Percentiles rank a stretch among this genome's conserved stretches.
phyloP scores from a whole-genome alignment of 2,797 vertebrate genomes.

The Rhabdophis nuchalis region DNA sequence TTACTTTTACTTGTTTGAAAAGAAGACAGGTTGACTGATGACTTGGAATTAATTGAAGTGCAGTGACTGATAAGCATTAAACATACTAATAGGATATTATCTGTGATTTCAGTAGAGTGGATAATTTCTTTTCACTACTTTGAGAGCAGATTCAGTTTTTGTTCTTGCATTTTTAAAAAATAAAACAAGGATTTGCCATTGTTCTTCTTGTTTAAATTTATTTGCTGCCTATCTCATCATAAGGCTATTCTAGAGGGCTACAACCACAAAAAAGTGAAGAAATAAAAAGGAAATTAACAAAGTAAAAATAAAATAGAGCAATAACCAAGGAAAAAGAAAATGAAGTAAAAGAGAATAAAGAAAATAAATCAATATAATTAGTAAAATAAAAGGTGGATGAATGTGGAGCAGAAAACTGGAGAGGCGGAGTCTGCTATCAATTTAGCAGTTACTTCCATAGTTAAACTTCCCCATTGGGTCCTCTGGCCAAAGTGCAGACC shows the following conservation, averaged over 20 bases:
- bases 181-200: background rate
- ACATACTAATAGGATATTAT: background rate
- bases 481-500: background rate
- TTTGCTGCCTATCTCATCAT: background rate
- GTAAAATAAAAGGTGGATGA: background rate
- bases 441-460: no score
- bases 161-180: fast-evolving
- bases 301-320: background rate
- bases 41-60: constrained; percentile 25
- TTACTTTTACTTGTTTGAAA: background rate
- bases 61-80: background rate
- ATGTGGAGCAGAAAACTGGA: background rate
- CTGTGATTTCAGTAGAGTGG: background rate
- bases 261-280: background rate
- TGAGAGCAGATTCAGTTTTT: background rate
- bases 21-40: constrained; percentile 13
- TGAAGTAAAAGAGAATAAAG: background rate
- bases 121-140: background rate
- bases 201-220: background rate
- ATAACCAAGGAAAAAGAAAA: background rate
- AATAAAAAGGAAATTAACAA: background rate
- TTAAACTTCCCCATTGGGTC: background rate
- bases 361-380: background rate
- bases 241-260: background rate
- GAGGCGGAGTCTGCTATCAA: no score